These are phyloP conservation scores for Clunio marinus DNA, from an alignment of 2,888 invertebrate species.

Conservation along the genomic window DNA sequence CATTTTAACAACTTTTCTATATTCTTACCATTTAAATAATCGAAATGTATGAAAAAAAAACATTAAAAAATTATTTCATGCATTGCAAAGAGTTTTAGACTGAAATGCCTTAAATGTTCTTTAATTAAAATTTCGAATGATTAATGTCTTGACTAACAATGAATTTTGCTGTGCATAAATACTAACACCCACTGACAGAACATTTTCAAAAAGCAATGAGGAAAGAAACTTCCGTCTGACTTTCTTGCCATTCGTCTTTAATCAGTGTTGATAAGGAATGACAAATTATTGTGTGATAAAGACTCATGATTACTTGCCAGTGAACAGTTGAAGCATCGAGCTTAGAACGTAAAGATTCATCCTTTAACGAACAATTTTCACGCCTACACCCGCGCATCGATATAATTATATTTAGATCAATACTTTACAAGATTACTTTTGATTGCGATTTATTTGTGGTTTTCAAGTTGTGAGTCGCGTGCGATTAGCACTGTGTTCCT, in stretches of 20 bases:
- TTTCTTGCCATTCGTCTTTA: conserved; percentile 9
- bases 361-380: neutral
- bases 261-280: conserved; percentile 19
- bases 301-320: neutral
- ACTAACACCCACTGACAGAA: neutral
- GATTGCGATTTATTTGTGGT: conserved; percentile 2
- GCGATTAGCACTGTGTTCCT: neutral
- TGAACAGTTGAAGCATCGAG: neutral
- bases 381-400: neutral
- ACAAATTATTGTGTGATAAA: conserved; percentile 15
- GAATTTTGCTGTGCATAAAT: neutral
- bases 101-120: neutral
- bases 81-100: neutral
- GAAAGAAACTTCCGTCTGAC: neutral
- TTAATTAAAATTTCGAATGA: conserved; percentile 10
- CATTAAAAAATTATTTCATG: neutral
- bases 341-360: too few species aligned
- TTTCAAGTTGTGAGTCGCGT: neutral
- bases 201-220: neutral
- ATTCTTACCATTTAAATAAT: neutral
- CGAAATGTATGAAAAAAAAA: neutral
- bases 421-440: neutral
- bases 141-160: neutral
- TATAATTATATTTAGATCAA: neutral
- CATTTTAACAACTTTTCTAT: neutral